phyloP scores from a whole-genome alignment of 1,140 invertebrate genomes.

The Caligus rogercresseyi region DNA sequence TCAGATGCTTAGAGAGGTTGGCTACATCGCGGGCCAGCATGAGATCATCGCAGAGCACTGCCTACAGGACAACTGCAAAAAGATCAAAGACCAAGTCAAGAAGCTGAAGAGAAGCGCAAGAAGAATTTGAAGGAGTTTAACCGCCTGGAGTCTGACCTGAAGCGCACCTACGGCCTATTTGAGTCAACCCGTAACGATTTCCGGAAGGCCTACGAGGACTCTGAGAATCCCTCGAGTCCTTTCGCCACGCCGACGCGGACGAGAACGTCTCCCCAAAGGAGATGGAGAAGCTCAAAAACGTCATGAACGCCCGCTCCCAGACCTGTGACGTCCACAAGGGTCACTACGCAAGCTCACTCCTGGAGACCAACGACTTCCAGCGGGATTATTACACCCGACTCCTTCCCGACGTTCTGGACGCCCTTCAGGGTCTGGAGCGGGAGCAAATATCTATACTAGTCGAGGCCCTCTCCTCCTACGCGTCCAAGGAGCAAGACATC shows the following conservation, averaged over 20 bases:
- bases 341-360: background rate
- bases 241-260: background rate
- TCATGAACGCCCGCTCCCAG: too few species aligned
- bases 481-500: background rate
- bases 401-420: background rate
- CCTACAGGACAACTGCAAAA: background rate
- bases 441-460: background rate
- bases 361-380: conserved; percentile 6
- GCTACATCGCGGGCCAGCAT: conserved; percentile 7
- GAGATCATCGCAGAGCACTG: conserved; percentile 1
- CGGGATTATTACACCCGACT: background rate
- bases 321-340: conserved; percentile 3
- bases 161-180: background rate
- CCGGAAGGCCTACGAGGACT: conserved; percentile 12
- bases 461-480: background rate
- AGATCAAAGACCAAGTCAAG: conserved; percentile 3
- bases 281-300: conserved; percentile 6
- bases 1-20: conserved; percentile 11
- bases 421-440: background rate
- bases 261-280: background rate
- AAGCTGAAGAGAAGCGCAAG: conserved; percentile 7
- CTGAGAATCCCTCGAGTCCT: background rate
- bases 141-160: background rate
- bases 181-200: background rate
- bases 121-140: conserved; percentile 8